A percentile compares a stretch with the other conserved stretches of the same genome.
phyloP scores from a whole-genome alignment of 2,113 vertebrate genomes.

The Entelurus aequoreus region DNA sequence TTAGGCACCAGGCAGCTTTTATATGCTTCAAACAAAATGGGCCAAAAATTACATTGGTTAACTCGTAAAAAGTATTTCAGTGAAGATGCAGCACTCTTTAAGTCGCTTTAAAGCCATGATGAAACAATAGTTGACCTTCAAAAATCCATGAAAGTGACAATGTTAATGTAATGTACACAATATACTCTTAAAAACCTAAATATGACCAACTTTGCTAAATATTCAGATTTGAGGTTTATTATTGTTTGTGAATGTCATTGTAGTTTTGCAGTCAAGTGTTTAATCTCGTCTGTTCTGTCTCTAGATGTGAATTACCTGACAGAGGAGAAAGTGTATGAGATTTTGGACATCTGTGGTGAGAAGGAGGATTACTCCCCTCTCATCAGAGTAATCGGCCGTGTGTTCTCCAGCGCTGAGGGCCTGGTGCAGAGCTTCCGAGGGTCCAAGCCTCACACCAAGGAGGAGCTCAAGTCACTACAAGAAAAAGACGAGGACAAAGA shows the following conservation, averaged over 20 bases:
- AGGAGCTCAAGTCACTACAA: slow-evolving; percentile 95
- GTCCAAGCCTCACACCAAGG: slow-evolving; percentile 91
- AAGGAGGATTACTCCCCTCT: slow-evolving; percentile 93
- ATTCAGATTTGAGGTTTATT: no score
- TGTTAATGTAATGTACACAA: no score
- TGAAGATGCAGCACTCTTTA: no score
- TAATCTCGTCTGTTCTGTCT: slow-evolving; percentile 13
- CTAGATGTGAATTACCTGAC: slow-evolving; percentile 92
- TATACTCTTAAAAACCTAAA: no score
- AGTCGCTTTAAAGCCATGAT: no score
- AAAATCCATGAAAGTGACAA: no score
- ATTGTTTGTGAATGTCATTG: not conserved
- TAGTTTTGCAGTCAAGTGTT: not conserved
- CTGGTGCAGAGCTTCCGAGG: slow-evolving; percentile 94
- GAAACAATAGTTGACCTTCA: no score
- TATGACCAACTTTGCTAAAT: no score
- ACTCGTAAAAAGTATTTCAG: no score
- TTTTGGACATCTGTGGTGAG: slow-evolving; percentile 87
- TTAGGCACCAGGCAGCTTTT: no score
- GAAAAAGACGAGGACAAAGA: slow-evolving; percentile 97
- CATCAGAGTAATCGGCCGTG: slow-evolving; percentile 91
- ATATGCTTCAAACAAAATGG: no score
- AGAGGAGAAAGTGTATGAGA: slow-evolving; percentile 94
- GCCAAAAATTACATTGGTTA: no score
- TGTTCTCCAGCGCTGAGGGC: slow-evolving; percentile 94